Conservation (phyloP, 2,797 vertebrate species). For the Perodicticus potto region DNA sequence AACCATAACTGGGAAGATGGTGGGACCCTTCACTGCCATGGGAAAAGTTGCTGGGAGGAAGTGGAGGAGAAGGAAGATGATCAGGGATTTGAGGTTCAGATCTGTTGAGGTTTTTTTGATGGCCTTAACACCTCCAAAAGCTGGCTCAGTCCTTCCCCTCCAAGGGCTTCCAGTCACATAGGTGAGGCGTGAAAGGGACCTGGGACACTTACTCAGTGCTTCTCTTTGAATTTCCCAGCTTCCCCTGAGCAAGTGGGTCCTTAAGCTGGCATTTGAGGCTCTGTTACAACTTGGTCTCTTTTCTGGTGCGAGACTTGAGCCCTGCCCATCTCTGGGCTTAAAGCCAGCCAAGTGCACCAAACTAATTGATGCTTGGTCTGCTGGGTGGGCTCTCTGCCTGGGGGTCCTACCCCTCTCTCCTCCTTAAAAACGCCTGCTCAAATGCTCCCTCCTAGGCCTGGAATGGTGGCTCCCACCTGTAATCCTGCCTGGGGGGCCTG, state of each 20-base stretch:
- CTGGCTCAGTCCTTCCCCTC: background rate
- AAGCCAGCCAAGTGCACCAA: background rate
- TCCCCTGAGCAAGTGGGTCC: background rate
- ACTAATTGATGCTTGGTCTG: background rate
- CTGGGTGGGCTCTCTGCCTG: slow-evolving; percentile 9
- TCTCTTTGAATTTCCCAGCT: background rate
- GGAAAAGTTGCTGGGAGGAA: background rate
- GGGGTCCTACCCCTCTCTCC: background rate
- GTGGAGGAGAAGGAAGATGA: background rate
- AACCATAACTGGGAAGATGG: background rate
- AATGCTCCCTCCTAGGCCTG: background rate
- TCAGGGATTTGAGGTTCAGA: background rate
- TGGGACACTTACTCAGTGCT: background rate
- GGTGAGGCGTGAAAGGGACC: background rate
- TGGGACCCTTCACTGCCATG: background rate
- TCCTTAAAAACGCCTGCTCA: slow-evolving; percentile 21
- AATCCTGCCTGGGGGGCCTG: too few relatives aligned
- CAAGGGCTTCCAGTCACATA: background rate
- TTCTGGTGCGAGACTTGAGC: background rate
- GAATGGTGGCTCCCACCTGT: too few relatives aligned
- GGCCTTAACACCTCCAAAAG: background rate
- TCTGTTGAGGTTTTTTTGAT: background rate
- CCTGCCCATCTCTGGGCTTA: background rate
- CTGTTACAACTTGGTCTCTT: background rate
- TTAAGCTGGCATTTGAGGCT: background rate